phyloP scores from a whole-genome alignment of 2,888 invertebrate genomes.

The Hemaris fuciformis region DNA sequence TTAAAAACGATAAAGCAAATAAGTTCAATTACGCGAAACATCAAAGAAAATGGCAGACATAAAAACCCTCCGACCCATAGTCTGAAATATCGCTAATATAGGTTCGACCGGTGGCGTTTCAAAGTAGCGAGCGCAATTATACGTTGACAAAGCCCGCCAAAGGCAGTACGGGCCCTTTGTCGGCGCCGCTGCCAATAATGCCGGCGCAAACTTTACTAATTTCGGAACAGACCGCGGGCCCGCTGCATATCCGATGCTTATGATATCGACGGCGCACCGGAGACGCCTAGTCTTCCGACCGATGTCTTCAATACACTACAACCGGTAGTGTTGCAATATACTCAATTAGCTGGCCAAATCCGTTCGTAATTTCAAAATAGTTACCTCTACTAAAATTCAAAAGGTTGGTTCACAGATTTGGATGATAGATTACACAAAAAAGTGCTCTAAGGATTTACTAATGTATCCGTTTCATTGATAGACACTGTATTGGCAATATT shows the following conservation, averaged over 20 bases:
- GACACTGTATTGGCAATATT: too few species aligned
- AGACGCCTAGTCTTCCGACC: background rate
- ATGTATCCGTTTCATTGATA: too few species aligned
- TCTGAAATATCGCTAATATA: background rate
- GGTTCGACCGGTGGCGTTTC: background rate
- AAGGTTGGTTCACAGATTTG: too few species aligned
- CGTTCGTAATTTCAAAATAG: too few species aligned
- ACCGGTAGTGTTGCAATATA: too few species aligned
- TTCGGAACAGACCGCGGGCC: constrained; percentile 52
- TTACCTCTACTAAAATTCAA: too few species aligned
- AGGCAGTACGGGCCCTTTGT: constrained; percentile 56
- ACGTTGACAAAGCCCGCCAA: constrained; percentile 54
- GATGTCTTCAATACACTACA: too few species aligned
- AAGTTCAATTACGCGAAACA: background rate
- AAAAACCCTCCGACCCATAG: background rate
- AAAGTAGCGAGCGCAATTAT: constrained; percentile 50
- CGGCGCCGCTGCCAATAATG: constrained; percentile 60
- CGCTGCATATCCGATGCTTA: background rate
- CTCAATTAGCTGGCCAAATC: too few species aligned
- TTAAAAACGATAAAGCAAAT: too few species aligned
- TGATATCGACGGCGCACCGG: background rate
- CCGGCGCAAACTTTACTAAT: constrained; percentile 71
- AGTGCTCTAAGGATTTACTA: too few species aligned
- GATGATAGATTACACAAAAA: too few species aligned
- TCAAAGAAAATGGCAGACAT: background rate